A percentile compares a stretch with the other conserved stretches of the same genome.
These are phyloP conservation scores for Callipepla californica DNA, from an alignment of 2,113 vertebrate genomes.

Conservation along the genomic window DNA sequence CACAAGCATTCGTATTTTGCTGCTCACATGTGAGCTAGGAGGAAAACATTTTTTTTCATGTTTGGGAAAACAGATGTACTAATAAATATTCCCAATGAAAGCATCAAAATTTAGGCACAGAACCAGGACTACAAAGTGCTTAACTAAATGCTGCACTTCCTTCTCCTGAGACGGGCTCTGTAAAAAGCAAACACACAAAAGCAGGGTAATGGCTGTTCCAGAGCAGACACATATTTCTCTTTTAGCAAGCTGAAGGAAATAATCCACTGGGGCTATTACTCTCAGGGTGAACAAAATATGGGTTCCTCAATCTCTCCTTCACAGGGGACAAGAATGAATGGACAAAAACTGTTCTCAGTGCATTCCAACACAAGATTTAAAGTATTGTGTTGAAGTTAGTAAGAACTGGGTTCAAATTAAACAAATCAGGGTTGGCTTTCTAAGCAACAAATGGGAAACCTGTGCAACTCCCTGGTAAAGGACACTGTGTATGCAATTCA, in stretches of 20 bases:
- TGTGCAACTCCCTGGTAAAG: background rate
- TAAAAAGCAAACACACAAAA: background rate
- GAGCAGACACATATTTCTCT: background rate
- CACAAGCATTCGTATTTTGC: background rate
- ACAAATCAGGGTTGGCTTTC: background rate
- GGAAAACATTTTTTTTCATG: background rate
- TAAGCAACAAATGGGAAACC: background rate
- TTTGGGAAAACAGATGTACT: background rate
- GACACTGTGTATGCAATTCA: background rate
- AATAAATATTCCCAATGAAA: background rate
- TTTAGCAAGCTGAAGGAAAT: background rate
- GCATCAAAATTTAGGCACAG: background rate
- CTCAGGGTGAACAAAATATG: background rate
- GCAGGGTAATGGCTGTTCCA: background rate
- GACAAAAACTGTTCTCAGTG: background rate
- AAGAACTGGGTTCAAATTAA: background rate
- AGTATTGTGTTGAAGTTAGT: background rate
- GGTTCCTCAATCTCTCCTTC: background rate
- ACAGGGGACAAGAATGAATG: background rate
- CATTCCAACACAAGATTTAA: background rate
- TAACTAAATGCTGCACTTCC: slow-evolving; percentile 6
- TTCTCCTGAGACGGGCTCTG: background rate
- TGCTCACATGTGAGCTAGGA: background rate
- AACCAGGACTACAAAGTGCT: background rate
- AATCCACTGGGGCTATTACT: background rate